Percentiles rank a stretch among this genome's conserved stretches.
Evolutionary conservation across 2,113 vertebrate genomes (phyloP).

Genomic region (Apus apus): DNA sequence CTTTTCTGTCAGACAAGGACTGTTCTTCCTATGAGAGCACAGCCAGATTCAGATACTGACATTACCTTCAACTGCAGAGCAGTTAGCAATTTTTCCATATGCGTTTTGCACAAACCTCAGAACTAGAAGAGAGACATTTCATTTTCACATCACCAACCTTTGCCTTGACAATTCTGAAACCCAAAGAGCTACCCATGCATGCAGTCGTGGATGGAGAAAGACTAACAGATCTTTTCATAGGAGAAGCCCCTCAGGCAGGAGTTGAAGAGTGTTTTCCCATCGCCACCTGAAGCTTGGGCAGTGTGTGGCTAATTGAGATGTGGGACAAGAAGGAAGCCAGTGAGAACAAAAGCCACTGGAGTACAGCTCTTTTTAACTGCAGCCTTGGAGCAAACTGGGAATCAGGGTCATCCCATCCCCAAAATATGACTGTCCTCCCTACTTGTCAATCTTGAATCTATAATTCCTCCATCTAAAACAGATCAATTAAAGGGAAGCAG

Average conservation of each 20-base stretch:
- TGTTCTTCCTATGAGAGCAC: not conserved
- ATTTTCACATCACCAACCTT: not conserved
- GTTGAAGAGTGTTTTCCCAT: accelerated
- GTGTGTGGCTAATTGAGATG: not conserved
- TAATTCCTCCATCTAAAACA: not conserved
- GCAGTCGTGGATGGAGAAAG: not conserved
- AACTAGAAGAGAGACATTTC: not conserved
- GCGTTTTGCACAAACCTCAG: not conserved
- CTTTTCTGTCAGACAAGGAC: not conserved
- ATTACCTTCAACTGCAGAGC: not conserved
- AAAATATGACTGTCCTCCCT: not conserved
- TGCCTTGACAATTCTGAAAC: not conserved
- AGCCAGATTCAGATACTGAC: not conserved
- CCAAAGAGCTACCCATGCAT: not conserved
- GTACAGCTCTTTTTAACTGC: not conserved
- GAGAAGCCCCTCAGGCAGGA: not conserved
- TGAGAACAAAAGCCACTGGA: accelerated
- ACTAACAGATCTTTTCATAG: not conserved
- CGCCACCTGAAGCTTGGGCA: not conserved
- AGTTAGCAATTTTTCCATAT: not conserved
- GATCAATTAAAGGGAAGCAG: not conserved
- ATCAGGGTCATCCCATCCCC: not conserved
- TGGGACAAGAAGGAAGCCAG: not conserved
- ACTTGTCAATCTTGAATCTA: not conserved
- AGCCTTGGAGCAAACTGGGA: not conserved